A percentile compares a stretch with the other conserved stretches of the same genome.
Conservation (phyloP, 2,888 invertebrate species). For the Ellobium chinense region DNA sequence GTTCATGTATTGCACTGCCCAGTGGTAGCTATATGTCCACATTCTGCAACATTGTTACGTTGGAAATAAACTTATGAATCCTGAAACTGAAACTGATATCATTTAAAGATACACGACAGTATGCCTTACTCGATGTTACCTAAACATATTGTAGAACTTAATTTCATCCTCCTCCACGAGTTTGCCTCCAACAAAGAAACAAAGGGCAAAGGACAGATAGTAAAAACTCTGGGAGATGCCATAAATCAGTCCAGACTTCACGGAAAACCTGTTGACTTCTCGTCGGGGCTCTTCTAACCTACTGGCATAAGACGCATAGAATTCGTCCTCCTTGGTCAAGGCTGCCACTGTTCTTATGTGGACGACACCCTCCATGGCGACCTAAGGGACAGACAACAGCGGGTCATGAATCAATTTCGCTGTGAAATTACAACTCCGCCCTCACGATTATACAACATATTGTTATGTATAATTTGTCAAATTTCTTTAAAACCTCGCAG, state of each 20-base stretch:
- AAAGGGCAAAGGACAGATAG: conserved; percentile 81
- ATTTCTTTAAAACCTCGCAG: too few relatives aligned
- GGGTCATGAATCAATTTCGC: too few relatives aligned
- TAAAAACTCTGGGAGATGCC: conserved; percentile 80
- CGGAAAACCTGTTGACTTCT: conserved; percentile 35
- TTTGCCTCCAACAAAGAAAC: conserved; percentile 81
- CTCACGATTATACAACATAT: too few relatives aligned
- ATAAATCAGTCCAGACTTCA: conserved; percentile 72
- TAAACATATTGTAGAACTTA: conserved; percentile 43
- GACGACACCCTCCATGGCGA: conserved; percentile 79
- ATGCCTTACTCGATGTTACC: too few relatives aligned
- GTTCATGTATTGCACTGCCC: too few relatives aligned
- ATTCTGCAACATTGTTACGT: too few relatives aligned
- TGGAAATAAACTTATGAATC: too few relatives aligned
- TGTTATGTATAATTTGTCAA: too few relatives aligned
- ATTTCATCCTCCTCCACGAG: conserved; percentile 79
- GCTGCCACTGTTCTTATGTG: conserved; percentile 79
- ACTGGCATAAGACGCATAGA: conserved; percentile 69
- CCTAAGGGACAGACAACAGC: conserved; percentile 59
- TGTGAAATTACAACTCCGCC: too few relatives aligned
- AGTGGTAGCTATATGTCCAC: too few relatives aligned
- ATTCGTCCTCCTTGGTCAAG: conserved; percentile 76
- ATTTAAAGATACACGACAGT: too few relatives aligned
- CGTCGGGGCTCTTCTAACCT: neutral
- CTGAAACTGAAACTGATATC: too few relatives aligned